Evolutionary conservation across 2,797 vertebrate genomes (phyloP), one percentile per base, ranked within the genome.

Genomic region (Uromys caudimaculatus): DNA sequence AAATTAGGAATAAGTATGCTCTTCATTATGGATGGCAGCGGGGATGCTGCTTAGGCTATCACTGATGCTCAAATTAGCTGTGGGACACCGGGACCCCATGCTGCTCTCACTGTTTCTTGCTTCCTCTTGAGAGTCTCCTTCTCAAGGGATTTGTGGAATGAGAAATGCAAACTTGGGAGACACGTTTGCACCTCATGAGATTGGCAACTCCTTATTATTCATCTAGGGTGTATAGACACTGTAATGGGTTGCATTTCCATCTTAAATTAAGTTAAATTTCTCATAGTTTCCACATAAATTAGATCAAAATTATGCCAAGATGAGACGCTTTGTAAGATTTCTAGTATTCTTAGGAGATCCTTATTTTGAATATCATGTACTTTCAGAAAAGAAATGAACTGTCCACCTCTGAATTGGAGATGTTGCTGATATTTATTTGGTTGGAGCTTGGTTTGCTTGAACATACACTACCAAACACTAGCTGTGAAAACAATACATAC

Each of bases 1-100:
- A 97, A 96, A 96, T 96, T 94, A 97, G 81, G 94, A 97, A 95
- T 97, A 96, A 97, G 95, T 75, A 64, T 95, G 90, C 84, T 96
- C 71, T 95, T 97, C 88, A 90, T 97, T 94, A 95, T 16, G 41
- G 93, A 90, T 89, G 94, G 96, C 88, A 91, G 86, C 90, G 84
- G 93, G 93, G 94, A 92, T 79, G 50, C 95, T 97, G 89, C 95
- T 95, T 96, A 97, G 96, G 97, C 77, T 91, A 87, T 93, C 95
- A 94, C 89, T 93, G 97, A 89, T 96, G 96, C 97, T 98, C 97
- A 95, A 85, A 95, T 94, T 93, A 97, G 94, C 88, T 90, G 85
- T 58, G 79, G 91, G 91, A 79, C 62, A n/a, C 78, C 47, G 71
- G 64, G 44, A 75, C 89, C 52, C 19, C 82, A 91, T 76, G 84